phyloP scores from a whole-genome alignment of 2,113 vertebrate genomes.

The Xyrauchen texanus region DNA sequence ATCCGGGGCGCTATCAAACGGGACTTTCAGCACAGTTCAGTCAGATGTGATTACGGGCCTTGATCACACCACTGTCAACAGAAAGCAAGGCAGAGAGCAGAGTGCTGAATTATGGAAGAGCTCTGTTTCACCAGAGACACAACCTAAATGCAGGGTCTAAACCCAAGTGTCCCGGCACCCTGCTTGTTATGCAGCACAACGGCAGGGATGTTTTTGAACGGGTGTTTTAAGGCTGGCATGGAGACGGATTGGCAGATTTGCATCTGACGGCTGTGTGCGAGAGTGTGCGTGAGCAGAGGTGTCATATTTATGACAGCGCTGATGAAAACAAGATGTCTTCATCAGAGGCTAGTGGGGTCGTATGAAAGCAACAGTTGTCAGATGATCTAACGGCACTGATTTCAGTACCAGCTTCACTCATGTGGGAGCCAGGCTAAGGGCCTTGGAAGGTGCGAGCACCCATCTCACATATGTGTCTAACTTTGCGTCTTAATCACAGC shows the following conservation, averaged over 20 bases:
- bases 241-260: slow-evolving; percentile 15
- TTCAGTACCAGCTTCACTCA: slow-evolving; percentile 66
- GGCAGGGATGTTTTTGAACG: background rate
- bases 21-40: slow-evolving; percentile 79
- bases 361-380: slow-evolving; percentile 70
- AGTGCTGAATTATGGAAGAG: slow-evolving; percentile 77
- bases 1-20: slow-evolving; percentile 78
- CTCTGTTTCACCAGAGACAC: slow-evolving; percentile 66
- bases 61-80: slow-evolving; percentile 77
- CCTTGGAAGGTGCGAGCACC: slow-evolving; percentile 17
- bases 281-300: background rate
- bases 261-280: slow-evolving; percentile 6
- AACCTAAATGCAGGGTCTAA: slow-evolving; percentile 51
- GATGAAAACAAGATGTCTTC: slow-evolving; percentile 28
- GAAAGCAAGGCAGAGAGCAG: slow-evolving; percentile 60
- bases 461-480: slow-evolving; percentile 36
- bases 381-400: slow-evolving; percentile 64
- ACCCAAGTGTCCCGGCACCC: slow-evolving; percentile 45
- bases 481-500: slow-evolving; percentile 48
- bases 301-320: slow-evolving; percentile 20
- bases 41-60: slow-evolving; percentile 82
- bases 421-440: slow-evolving; percentile 40
- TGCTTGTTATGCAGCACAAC: slow-evolving; percentile 43
- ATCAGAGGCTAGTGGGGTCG: slow-evolving; percentile 34
- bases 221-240: slow-evolving; percentile 3